Conservation (phyloP, 2,797 vertebrate genomes). For the Phaenicophaeus curvirostris region DNA sequence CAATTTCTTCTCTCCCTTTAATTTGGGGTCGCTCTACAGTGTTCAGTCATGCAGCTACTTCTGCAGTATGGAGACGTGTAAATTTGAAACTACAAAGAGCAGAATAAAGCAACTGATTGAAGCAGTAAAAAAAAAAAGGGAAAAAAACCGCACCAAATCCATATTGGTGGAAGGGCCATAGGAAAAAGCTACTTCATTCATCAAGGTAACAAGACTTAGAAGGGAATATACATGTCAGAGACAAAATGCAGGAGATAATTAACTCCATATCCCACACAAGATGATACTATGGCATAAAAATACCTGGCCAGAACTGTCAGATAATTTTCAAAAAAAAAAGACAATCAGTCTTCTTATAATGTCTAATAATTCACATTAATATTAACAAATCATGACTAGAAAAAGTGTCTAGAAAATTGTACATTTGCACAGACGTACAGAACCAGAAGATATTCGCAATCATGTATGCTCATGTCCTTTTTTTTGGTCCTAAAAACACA, state of each 20-base stretch:
- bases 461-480: fast-evolving
- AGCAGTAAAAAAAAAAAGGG: conserved; percentile 29
- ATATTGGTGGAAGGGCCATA: neutral
- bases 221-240: neutral
- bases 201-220: conserved; percentile 5
- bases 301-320: neutral
- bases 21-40: neutral
- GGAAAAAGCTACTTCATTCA: neutral
- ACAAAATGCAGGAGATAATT: conserved; percentile 13
- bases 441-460: neutral
- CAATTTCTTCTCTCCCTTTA: conserved; percentile 48
- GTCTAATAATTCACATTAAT: neutral
- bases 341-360: neutral
- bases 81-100: conserved; percentile 28
- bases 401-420: neutral
- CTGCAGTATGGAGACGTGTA: neutral
- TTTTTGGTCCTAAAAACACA: neutral
- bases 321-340: neutral
- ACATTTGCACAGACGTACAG: neutral
- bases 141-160: neutral
- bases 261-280: neutral
- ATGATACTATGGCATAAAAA: neutral
- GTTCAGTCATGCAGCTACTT: neutral
- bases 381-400: neutral
- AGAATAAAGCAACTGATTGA: conserved; percentile 45